Evolutionary conservation across 1,140 invertebrate genomes (phyloP).

Genomic region (Potamilus streckersoni): DNA sequence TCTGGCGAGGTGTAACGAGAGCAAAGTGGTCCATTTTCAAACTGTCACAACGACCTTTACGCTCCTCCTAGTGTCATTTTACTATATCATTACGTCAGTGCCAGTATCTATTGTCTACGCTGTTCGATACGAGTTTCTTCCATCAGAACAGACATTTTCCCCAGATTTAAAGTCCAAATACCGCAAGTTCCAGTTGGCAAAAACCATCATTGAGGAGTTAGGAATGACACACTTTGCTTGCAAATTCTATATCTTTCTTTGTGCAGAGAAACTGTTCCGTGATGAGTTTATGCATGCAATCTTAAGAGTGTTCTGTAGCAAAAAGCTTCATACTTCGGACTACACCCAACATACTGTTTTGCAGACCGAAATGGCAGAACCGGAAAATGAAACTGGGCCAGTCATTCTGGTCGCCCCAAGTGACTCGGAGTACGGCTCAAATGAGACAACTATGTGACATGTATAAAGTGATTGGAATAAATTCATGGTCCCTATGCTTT

Average conservation of each 20-base stretch:
- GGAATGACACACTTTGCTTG: conserved; percentile 56
- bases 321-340: too few species aligned
- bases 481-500: too few species aligned
- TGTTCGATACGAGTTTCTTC: conserved; percentile 31
- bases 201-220: conserved; percentile 51
- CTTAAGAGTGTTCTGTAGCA: background rate
- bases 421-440: too few species aligned
- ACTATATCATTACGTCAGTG: conserved; percentile 56
- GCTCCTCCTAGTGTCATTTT: conserved; percentile 59
- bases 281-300: conserved; percentile 15
- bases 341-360: too few species aligned
- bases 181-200: conserved; percentile 35
- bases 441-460: too few species aligned
- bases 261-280: conserved; percentile 39
- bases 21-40: too few species aligned
- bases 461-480: too few species aligned
- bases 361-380: too few species aligned
- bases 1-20: background rate
- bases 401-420: too few species aligned
- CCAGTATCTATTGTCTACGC: conserved; percentile 56
- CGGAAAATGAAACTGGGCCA: too few species aligned
- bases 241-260: conserved; percentile 58
- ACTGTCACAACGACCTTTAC: conserved; percentile 50
- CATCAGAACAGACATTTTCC: conserved; percentile 25
- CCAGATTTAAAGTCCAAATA: conserved; percentile 32